Evolutionary conservation across 2,113 vertebrate species (phyloP), one percentile per base, ranked within the genome.

Genomic region (Lathamus discolor): DNA sequence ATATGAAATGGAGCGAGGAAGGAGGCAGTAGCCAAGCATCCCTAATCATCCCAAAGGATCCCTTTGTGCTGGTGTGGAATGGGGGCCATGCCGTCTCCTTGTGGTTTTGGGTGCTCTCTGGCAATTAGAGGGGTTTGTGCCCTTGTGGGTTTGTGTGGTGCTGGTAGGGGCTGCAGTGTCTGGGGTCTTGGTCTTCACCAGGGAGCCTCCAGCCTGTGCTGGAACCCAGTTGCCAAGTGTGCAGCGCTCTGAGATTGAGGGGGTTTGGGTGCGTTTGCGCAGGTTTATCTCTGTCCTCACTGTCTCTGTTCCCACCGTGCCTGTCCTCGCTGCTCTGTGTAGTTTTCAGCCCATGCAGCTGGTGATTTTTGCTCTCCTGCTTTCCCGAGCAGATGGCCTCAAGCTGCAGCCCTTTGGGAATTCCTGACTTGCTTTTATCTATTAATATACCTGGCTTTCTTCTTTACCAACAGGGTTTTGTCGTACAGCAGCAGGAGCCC

Each of bases 201-300:
- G 7, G 63, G 41, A 64, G 17, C 28, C 27, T 13, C 23, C 19
- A 35, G 4, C 9, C 57, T 0, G 1, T 41, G 62, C 64, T 70
- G 4, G 2, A 86, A 23, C 14, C 29, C 49, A 28, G 25, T 17
- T 37, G 19, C 18, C 0, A 1, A 27, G 24, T 4, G 13, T 15
- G 22, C 18, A 1, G 27, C 0, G 0, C 16, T 66, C 37, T 61
- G 24, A 1, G 2, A 5, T 37, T 11, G 3, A n/a, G 7, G 18
- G 44, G 7, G 22, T 79, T 61, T 52, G 63, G 33, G 33, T 70
- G 22, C 22, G 37, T 48, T 14, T 4, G 3, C 37, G 20, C 15
- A 13, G 52, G 27, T 43, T 52, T 59, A 10, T 59, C 33, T 59
- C 33, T 23, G 20, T n/a, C 54, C 54, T 55, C 54, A 6, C 54